Conservation (phyloP, 30 jellyfish, hydroid and myxozoan genomes). For the Catostylus mosaicus region DNA sequence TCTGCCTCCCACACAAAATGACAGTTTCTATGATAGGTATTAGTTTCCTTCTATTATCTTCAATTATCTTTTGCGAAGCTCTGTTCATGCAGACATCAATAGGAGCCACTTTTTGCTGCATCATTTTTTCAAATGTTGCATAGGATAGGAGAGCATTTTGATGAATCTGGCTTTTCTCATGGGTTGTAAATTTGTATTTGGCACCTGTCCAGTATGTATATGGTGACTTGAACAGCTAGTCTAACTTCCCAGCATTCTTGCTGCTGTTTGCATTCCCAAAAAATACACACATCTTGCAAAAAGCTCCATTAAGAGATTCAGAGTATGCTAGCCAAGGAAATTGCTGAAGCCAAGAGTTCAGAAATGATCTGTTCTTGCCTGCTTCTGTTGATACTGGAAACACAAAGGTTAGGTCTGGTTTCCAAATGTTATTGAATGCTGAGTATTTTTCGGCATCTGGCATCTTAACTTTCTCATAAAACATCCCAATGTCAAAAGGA, state of each 20-base stretch:
- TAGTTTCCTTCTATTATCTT: constrained; percentile 5
- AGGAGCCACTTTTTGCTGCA: background rate
- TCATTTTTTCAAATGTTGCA: background rate
- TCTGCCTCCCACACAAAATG: constrained; percentile 38
- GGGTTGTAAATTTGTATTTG: background rate
- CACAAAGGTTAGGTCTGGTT: constrained; percentile 35
- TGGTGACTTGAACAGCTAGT: constrained; percentile 2
- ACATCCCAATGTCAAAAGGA: constrained; percentile 48
- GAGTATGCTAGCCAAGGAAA: constrained; percentile 53
- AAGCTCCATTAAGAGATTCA: constrained; percentile 37
- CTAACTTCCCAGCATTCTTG: constrained; percentile 13
- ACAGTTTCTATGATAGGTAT: constrained; percentile 14
- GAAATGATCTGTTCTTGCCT: constrained; percentile 29
- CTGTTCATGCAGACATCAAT: constrained; percentile 1
- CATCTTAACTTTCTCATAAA: constrained; percentile 1
- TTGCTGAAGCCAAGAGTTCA: constrained; percentile 1
- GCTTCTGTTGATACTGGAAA: constrained; percentile 16
- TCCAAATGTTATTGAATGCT: constrained; percentile 28
- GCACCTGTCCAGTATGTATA: constrained; percentile 20
- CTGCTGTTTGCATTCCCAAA: constrained; percentile 38
- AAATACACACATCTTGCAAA: constrained; percentile 31
- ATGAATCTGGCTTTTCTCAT: constrained; percentile 25
- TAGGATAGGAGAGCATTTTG: background rate
- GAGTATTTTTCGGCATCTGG: constrained; percentile 36
- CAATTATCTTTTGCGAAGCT: background rate